Evolutionary conservation across 2,113 vertebrate genomes (phyloP), one percentile per base, ranked within the genome.

Genomic region (Chloropsis cyanopogon): DNA sequence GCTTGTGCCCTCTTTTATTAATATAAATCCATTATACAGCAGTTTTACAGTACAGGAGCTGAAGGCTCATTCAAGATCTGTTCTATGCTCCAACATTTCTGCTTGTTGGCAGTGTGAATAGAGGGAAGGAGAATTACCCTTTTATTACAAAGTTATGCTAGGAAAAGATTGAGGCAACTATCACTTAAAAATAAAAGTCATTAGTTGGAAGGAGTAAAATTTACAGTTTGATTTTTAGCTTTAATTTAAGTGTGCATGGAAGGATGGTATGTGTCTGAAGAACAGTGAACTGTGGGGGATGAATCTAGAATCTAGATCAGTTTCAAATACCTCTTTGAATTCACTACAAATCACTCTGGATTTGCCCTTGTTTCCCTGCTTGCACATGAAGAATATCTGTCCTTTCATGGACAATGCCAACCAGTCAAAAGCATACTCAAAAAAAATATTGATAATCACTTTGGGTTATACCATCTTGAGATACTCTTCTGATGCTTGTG

Each of bases 151-250:
- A 93, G 44, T 52, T 92, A 71, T 5, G 10, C 50, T 49, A 65
- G 46, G 50, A 68, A 93, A 76, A 68, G 46, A 82, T 8, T 4
- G 26, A 92, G 75, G 35, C 76, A 93, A 44, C 72, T 90, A 65
- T 93, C 22, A 91, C 35, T 90, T 92, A 75, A 91, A 94, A 88
- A 66, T 75, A 60, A 87, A 89, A 92, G 78, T 71, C 49, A 53
- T 75, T n/a, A 26, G 7, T 75, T 88, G 6, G 37, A 78, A 56
- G 29, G 46, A 86, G 39, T 81, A 28, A 83, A 88, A 88, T 76
- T 77, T 80, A 50, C 68, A 84, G 44, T 52, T 75, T 80, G 78
- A 19, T 95, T 81, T 86, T 94, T 90, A 82, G 44, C 49, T 93
- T 86, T 66, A 56, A 33, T 94, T 90, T 57, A 81, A 73, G 80